phyloP scores from a whole-genome alignment of 2,888 invertebrate genomes.

The Alentia gelatinosa region DNA sequence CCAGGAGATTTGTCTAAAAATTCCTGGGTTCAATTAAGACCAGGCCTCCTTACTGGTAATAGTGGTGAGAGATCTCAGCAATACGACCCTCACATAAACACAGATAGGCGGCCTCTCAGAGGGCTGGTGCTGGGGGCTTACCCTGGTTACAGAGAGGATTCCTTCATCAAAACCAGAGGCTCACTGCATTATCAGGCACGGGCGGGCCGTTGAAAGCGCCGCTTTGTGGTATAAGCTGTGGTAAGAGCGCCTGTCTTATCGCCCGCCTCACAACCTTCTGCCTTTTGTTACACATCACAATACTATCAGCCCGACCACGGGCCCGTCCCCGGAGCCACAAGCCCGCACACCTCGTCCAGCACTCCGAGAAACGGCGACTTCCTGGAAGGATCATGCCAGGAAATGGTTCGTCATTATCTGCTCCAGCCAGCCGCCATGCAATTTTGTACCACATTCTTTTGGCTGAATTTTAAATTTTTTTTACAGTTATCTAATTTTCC shows the following conservation, averaged over 20 bases:
- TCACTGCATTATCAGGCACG: neutral
- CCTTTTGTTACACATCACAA: slow-evolving; percentile 14
- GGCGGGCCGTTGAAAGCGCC: neutral
- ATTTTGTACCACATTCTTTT: too few species aligned
- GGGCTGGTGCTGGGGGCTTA: neutral
- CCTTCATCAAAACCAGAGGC: neutral
- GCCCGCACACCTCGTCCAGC: neutral
- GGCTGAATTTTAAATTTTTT: too few species aligned
- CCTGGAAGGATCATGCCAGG: neutral
- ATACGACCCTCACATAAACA: too few species aligned
- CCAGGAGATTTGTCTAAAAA: too few species aligned
- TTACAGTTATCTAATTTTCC: too few species aligned
- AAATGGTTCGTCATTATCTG: neutral
- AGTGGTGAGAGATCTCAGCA: too few species aligned
- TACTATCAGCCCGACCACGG: neutral
- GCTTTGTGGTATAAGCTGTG: slow-evolving; percentile 17
- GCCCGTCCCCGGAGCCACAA: neutral
- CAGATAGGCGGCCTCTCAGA: too few species aligned
- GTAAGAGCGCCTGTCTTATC: neutral
- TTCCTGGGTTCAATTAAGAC: too few species aligned
- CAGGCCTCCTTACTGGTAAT: too few species aligned
- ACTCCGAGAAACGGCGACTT: neutral
- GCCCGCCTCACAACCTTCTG: neutral
- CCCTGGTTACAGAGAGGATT: neutral
- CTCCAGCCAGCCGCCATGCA: neutral